These are phyloP conservation scores for Salminus brasiliensis DNA, from an alignment of 2,113 vertebrate genomes.

Conservation along the genomic window DNA sequence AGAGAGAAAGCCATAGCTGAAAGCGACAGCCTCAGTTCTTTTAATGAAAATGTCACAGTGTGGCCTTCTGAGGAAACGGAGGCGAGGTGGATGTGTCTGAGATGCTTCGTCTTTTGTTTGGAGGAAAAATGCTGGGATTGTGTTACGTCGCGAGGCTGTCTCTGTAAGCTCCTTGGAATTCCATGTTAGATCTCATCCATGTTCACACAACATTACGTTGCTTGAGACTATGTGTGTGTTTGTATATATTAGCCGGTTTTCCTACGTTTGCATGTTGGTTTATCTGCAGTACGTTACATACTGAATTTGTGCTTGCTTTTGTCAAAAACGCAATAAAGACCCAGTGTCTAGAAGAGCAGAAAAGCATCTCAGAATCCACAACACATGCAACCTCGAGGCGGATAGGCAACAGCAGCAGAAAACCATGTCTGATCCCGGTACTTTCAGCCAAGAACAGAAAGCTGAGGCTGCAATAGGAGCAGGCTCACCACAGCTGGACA, in stretches of 20 bases:
- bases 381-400: no score
- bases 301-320: no score
- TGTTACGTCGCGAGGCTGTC: background rate
- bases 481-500: no score
- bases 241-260: no score
- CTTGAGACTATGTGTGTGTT: background rate
- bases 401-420: no score
- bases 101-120: background rate
- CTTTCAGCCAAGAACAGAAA: no score
- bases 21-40: background rate
- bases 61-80: background rate
- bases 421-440: no score
- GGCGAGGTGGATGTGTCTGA: background rate
- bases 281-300: no score
- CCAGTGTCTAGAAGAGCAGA: no score
- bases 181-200: background rate
- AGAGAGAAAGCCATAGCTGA: background rate
- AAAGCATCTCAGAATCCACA: no score
- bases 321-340: no score
- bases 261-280: background rate
- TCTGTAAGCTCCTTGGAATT: background rate
- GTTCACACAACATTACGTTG: background rate
- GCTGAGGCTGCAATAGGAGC: no score
- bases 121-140: background rate
- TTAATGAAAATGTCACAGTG: constrained; percentile 2